Evolutionary conservation across 2,888 invertebrate genomes (phyloP).

Genomic region (Zygaena filipendulae): DNA sequence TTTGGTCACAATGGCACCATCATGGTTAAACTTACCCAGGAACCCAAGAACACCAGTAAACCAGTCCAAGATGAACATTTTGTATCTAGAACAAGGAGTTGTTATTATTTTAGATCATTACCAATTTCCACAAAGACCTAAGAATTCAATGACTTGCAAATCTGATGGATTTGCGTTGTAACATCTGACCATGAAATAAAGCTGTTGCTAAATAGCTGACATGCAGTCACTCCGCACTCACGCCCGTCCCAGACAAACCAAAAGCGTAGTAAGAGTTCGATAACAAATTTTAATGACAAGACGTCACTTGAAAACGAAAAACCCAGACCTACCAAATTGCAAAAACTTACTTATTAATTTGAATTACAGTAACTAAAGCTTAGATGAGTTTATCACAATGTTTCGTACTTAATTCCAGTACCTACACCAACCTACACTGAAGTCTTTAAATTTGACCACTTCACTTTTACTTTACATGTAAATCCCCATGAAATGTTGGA

Average conservation of each 20-base stretch:
- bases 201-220: slow-evolving; percentile 19
- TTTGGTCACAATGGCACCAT: too few species aligned
- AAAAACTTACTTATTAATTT: slow-evolving; percentile 60
- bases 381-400: slow-evolving; percentile 59
- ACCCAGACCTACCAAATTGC: slow-evolving; percentile 26
- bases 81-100: slow-evolving; percentile 44
- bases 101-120: slow-evolving; percentile 26
- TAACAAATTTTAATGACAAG: slow-evolving; percentile 54
- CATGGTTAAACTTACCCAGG: slow-evolving; percentile 86
- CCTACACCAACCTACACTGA: slow-evolving; percentile 13
- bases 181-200: too few species aligned
- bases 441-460: slow-evolving; percentile 3
- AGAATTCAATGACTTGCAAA: slow-evolving; percentile 51
- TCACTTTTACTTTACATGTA: too few species aligned
- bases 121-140: slow-evolving; percentile 37
- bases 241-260: slow-evolving; percentile 22
- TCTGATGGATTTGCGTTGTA: slow-evolving; percentile 32
- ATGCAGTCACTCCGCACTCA: slow-evolving; percentile 25
- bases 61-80: slow-evolving; percentile 97
- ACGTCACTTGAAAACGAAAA: slow-evolving; percentile 50
- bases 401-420: slow-evolving; percentile 43
- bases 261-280: slow-evolving; percentile 37
- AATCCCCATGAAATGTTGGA: too few species aligned
- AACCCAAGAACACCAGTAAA: slow-evolving; percentile 94
- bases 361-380: slow-evolving; percentile 58